Evolutionary conservation across 64 coral and sea anemone genomes (phyloP), one percentile per base, ranked within the genome.

Genomic region (Montipora cactus): DNA sequence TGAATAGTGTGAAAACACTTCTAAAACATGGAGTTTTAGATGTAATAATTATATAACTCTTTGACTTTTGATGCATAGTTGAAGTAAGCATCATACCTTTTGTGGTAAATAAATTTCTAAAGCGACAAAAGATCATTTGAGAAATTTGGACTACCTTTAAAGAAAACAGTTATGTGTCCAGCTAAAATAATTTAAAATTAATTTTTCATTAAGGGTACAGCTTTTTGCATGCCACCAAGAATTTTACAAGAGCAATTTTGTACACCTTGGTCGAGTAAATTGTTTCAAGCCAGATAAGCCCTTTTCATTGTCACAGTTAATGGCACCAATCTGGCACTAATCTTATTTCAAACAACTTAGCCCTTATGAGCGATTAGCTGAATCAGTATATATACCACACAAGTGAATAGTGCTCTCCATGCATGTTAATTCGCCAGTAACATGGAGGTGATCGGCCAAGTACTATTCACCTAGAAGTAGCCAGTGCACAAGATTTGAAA

Each of bases 1-100:
- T 71, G 44, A 72, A 86, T 86, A 49, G 18, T 51, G 68, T 72
- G 4, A 25, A 86, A 16, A 86, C 82, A 86, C 82, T 84, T 64
- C 61, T 71, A 68, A 68, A 69, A 16, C 62, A 44, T 84, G 61
- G 15, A 85, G 19, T 49, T 71, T 83, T 71, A n/a, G 12, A 14
- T 13, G 21, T 59, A 59, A 58, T 62, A 57, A 57, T 57, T 11
- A 8, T 57, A 11, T 6, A 49, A 78, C 11, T 48, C 8, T 61
- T 23, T 19, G 14, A 76, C 28, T 6, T 44, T 76, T 45, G 69
- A 19, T 21, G 6, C 19, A 21, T 37, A 76, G 37, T 14, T 67
- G 12, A 67, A 84, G 16, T 19, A 62, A 19, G 15, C 81, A 48
- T n/a, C 6, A 19, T 19, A 72, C 48, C 14, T n/a, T n/a, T 44